Conservation (phyloP, 2,888 invertebrate species). For the Eupithecia dodoneata region DNA sequence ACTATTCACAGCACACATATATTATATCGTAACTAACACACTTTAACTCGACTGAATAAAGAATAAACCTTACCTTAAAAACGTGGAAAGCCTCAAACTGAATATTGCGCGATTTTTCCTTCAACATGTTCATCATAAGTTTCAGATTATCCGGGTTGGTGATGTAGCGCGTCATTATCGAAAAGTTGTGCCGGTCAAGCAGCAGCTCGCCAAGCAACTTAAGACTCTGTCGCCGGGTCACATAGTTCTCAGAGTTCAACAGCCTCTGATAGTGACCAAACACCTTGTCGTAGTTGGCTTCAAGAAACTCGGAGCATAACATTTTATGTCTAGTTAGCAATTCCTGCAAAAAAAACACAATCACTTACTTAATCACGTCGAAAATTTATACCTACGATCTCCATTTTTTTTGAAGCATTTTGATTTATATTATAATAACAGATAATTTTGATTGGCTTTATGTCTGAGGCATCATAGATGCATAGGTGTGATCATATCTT, state of each 20-base stretch:
- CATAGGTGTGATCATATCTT: neutral
- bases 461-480: neutral
- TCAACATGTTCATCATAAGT: slow-evolving; percentile 99
- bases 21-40: neutral
- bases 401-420: neutral
- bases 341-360: slow-evolving; percentile 85
- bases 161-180: slow-evolving; percentile 99
- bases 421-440: neutral
- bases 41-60: neutral
- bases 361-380: neutral
- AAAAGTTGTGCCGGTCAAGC: slow-evolving; percentile 99
- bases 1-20: neutral
- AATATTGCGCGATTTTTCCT: slow-evolving; percentile 99
- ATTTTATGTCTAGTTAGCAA: slow-evolving; percentile 97
- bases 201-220: slow-evolving; percentile 98
- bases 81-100: slow-evolving; percentile 99
- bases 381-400: too few relatives aligned
- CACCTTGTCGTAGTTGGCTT: slow-evolving; percentile 99
- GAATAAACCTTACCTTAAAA: slow-evolving; percentile 93
- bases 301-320: slow-evolving; percentile 98
- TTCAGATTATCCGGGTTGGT: slow-evolving; percentile 99
- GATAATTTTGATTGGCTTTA: neutral
- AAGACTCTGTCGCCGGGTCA: slow-evolving; percentile 98
- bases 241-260: slow-evolving; percentile 99
- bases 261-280: slow-evolving; percentile 98